Conservation (phyloP, 2,113 vertebrate genomes). For the Acanthochromis polyacanthus region DNA sequence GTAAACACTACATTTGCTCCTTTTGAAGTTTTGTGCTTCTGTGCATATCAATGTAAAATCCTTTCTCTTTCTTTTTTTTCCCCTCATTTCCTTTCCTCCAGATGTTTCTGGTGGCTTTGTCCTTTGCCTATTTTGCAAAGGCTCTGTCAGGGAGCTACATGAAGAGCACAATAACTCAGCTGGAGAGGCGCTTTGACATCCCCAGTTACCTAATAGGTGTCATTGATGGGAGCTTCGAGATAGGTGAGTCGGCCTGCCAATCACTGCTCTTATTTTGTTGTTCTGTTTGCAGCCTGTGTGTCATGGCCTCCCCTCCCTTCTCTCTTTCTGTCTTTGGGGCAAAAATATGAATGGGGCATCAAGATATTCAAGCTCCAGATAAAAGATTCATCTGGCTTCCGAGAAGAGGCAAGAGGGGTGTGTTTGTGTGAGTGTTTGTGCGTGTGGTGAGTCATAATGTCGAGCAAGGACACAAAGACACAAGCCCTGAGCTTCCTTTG, state of each 20-base stretch:
- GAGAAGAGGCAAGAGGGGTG: constrained; percentile 35
- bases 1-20: neutral
- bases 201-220: constrained; percentile 93
- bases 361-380: constrained; percentile 63
- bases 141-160: constrained; percentile 93
- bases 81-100: constrained; percentile 64
- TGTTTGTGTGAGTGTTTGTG: constrained; percentile 39
- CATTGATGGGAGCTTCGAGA: constrained; percentile 96
- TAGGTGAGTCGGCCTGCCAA: constrained; percentile 86
- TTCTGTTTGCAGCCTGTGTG: constrained; percentile 40
- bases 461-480: constrained; percentile 53
- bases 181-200: constrained; percentile 95
- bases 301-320: constrained; percentile 27
- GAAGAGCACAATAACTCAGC: constrained; percentile 96
- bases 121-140: constrained; percentile 95
- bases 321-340: constrained; percentile 35
- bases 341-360: constrained; percentile 69
- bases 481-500: constrained; percentile 1
- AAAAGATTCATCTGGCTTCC: constrained; percentile 66
- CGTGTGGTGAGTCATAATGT: constrained; percentile 57
- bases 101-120: constrained; percentile 92
- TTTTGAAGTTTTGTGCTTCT: neutral
- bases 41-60: constrained; percentile 17
- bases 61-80: constrained; percentile 15
- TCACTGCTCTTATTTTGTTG: constrained; percentile 57